These are phyloP conservation scores for Ommatoiulus sabulosus DNA, from an alignment of 2,888 invertebrate genomes.

Conservation along the genomic window DNA sequence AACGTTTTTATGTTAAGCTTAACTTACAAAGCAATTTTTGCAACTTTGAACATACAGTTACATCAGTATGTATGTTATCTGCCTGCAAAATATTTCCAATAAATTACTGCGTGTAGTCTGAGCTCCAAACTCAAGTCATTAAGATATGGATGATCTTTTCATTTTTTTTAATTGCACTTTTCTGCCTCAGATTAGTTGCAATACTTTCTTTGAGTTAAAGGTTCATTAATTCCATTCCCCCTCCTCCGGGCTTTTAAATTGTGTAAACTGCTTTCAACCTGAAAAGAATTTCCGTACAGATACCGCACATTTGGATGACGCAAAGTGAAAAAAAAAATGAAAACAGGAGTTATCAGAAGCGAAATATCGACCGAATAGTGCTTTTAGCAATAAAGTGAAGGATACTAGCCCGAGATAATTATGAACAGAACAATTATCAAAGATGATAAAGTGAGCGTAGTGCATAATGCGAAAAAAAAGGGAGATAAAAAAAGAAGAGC, in stretches of 20 bases:
- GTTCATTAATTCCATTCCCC: slow-evolving; percentile 14
- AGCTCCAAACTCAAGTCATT: no score
- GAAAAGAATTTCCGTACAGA: not conserved
- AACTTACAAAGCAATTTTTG: no score
- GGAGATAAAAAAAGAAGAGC: slow-evolving; percentile 19
- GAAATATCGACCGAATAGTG: slow-evolving; percentile 4
- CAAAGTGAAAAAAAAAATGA: not conserved
- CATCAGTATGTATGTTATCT: no score
- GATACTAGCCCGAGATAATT: not conserved
- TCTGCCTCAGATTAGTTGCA: not conserved
- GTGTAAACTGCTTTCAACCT: not conserved
- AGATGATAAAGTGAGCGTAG: not conserved
- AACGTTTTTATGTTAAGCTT: no score
- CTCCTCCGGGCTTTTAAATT: slow-evolving; percentile 1
- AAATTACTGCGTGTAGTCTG: no score
- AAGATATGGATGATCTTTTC: no score
- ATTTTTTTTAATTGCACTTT: no score
- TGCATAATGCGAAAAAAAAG: not conserved
- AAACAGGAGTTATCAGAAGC: not conserved
- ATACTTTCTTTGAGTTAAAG: not conserved
- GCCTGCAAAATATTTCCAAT: no score
- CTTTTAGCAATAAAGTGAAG: slow-evolving; percentile 35
- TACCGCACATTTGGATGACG: not conserved
- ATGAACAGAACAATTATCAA: slow-evolving; percentile 40
- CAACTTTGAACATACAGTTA: no score